A percentile compares a stretch with the other conserved stretches of the same genome.
Conservation (phyloP, 2,797 vertebrate genomes). For the Glossophaga mutica region DNA sequence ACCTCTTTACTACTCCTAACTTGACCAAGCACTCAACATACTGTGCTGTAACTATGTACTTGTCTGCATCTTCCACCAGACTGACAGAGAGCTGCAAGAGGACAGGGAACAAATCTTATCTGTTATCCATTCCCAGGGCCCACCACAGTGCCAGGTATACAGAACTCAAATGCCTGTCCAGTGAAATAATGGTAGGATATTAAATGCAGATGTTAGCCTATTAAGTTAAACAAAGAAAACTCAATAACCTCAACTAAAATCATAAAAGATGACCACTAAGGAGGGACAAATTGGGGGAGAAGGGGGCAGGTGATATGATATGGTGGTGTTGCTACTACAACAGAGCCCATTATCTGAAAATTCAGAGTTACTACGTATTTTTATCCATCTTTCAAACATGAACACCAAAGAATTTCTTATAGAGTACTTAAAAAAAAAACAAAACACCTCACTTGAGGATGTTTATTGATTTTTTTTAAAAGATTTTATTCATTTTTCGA, state of each 20-base stretch:
- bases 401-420: constrained; percentile 16
- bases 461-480: neutral
- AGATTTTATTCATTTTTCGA: too few relatives aligned
- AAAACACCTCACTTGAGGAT: neutral
- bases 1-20: neutral
- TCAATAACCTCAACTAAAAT: neutral
- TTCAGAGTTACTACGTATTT: constrained; percentile 41
- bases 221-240: constrained; percentile 38
- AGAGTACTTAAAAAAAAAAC: neutral
- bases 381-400: constrained; percentile 48
- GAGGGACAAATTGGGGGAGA: neutral
- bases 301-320: neutral
- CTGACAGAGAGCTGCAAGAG: neutral
- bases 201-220: neutral
- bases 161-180: neutral
- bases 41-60: neutral
- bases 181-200: neutral
- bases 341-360: neutral
- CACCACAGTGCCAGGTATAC: neutral
- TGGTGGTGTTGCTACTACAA: neutral
- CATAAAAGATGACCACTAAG: neutral
- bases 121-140: neutral
- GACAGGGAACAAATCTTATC: neutral
- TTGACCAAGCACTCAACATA: neutral
- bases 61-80: neutral